Conservation (phyloP, 2,888 invertebrate genomes). For the Zonitis immaculata region DNA sequence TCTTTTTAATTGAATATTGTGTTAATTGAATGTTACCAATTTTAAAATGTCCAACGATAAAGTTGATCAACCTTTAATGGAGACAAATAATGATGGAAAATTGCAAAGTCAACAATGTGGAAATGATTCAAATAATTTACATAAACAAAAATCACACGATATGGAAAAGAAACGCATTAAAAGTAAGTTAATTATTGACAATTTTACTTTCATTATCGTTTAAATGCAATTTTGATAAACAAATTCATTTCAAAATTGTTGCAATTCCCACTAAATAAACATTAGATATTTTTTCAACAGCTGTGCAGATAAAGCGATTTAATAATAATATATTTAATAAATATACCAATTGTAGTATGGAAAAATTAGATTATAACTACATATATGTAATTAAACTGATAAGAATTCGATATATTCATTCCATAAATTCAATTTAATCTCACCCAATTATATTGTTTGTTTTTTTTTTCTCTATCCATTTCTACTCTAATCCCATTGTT, state of each 20-base stretch:
- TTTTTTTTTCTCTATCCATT: no score
- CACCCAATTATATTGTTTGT: background rate
- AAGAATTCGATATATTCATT: background rate
- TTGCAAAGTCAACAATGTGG: slow-evolving; percentile 13
- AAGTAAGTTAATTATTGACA: slow-evolving; percentile 23
- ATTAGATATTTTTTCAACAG: background rate
- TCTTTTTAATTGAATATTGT: no score
- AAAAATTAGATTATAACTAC: no score
- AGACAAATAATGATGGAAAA: slow-evolving; percentile 19
- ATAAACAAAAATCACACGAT: slow-evolving; percentile 9
- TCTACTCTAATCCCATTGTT: background rate
- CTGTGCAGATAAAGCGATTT: background rate
- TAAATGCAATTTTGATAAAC: no score
- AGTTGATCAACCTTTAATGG: slow-evolving; percentile 27
- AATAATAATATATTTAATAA: background rate
- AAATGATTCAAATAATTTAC: slow-evolving; percentile 8
- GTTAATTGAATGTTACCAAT: no score
- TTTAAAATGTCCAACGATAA: slow-evolving; percentile 28
- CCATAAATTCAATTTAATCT: no score
- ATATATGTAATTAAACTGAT: background rate
- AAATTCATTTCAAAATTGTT: no score
- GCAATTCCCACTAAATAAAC: no score
- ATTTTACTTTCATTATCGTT: background rate
- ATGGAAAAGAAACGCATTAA: slow-evolving; percentile 24
- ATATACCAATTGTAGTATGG: background rate